Percentiles rank a stretch among this genome's conserved stretches.
Evolutionary conservation across 2,113 vertebrate genomes (phyloP).

Genomic region (Pseudonaja textilis): DNA sequence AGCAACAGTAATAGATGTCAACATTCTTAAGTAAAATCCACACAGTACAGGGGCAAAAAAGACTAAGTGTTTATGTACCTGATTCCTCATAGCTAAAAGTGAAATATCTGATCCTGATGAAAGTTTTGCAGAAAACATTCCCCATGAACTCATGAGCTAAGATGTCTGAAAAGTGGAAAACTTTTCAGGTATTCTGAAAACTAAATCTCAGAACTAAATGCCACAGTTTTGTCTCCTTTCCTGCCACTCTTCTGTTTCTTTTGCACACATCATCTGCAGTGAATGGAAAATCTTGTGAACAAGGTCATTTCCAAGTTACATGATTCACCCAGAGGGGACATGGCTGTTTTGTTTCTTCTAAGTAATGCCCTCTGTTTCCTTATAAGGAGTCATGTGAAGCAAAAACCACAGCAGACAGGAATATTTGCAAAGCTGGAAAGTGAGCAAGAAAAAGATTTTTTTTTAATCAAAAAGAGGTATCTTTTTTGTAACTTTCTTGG

Average conservation of each 20-base stretch:
- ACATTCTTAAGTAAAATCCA: background rate
- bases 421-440: constrained; percentile 26
- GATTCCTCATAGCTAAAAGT: background rate
- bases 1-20: background rate
- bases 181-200: constrained; percentile 20
- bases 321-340: constrained; percentile 63
- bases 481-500: constrained; percentile 44
- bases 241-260: constrained; percentile 23
- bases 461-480: constrained; percentile 44
- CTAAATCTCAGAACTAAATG: constrained; percentile 34
- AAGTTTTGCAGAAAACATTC: background rate
- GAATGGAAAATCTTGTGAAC: constrained; percentile 65
- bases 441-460: constrained; percentile 40
- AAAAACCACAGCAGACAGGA: constrained; percentile 62
- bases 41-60: background rate
- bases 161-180: constrained; percentile 20
- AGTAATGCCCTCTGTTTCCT: constrained; percentile 28
- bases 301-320: constrained; percentile 61
- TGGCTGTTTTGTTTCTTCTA: constrained; percentile 57
- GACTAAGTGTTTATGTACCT: background rate
- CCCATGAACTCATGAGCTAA: constrained; percentile 1
- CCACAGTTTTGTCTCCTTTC: background rate
- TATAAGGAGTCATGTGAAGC: constrained; percentile 58
- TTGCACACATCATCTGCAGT: constrained; percentile 27
- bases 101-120: background rate